These are phyloP conservation scores for Nycteola revayana DNA, from an alignment of 2,888 invertebrate genomes.

Conservation along the genomic window DNA sequence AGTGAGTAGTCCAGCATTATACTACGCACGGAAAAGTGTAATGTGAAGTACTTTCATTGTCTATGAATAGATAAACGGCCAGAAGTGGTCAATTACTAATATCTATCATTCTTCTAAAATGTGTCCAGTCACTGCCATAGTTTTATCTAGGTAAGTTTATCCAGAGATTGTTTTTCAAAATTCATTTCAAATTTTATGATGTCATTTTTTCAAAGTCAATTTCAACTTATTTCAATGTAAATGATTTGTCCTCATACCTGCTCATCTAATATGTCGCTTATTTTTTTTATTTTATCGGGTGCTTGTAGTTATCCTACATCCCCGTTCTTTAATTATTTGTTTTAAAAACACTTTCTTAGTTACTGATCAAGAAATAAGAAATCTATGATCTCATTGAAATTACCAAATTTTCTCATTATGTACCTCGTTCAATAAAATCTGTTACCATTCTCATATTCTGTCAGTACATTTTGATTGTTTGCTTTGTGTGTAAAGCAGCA, in stretches of 20 bases:
- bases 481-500: slow-evolving; percentile 22
- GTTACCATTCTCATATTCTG: slow-evolving; percentile 47
- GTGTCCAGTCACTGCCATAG: slow-evolving; percentile 65
- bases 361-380: slow-evolving; percentile 29
- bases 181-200: too few species aligned
- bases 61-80: slow-evolving; percentile 10
- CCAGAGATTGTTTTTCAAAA: slow-evolving; percentile 13
- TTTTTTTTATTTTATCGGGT: slow-evolving; percentile 18
- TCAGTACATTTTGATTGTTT: slow-evolving; percentile 21
- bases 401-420: slow-evolving; percentile 59
- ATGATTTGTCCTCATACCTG: too few species aligned
- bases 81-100: slow-evolving; percentile 9
- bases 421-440: slow-evolving; percentile 45
- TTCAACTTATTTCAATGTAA: too few species aligned
- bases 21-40: too few species aligned
- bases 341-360: slow-evolving; percentile 17
- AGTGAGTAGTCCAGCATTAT: too few species aligned
- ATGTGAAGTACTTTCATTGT: slow-evolving; percentile 7
- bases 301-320: slow-evolving; percentile 34
- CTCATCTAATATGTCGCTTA: too few species aligned
- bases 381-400: slow-evolving; percentile 67
- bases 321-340: slow-evolving; percentile 18
- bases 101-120: slow-evolving; percentile 21
- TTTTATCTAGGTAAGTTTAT: slow-evolving; percentile 50
- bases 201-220: too few species aligned